Evolutionary conservation across 2,888 invertebrate genomes (phyloP).

Genomic region (Diplazon laetatorius): DNA sequence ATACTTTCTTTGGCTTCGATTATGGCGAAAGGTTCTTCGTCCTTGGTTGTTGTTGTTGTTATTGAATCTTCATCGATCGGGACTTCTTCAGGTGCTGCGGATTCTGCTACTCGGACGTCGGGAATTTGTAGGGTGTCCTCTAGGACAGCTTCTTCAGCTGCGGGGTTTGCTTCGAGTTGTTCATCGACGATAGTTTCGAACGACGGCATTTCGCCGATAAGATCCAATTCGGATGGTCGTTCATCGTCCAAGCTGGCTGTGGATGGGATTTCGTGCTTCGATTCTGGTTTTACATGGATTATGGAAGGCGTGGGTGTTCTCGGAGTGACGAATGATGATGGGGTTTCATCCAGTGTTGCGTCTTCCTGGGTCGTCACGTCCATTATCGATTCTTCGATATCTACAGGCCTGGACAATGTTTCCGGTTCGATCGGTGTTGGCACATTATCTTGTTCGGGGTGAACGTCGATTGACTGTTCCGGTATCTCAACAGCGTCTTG

Average conservation of each 20-base stretch:
- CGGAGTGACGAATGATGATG: slow-evolving; percentile 27
- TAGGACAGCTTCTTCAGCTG: neutral
- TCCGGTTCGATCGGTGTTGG: neutral
- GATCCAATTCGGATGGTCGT: neutral
- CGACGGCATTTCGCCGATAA: neutral
- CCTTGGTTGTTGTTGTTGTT: neutral
- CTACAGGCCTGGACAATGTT: too few species aligned
- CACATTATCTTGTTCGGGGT: neutral
- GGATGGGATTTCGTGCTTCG: neutral
- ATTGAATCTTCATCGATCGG: neutral
- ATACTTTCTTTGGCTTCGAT: slow-evolving; percentile 3
- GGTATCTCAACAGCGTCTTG: neutral
- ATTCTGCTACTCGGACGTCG: neutral
- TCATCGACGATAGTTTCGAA: neutral
- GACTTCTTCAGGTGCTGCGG: neutral
- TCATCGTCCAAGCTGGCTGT: neutral
- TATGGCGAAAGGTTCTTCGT: slow-evolving; percentile 2
- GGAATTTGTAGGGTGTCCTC: slow-evolving; percentile 9
- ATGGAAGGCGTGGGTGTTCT: slow-evolving; percentile 10
- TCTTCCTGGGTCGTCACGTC: neutral
- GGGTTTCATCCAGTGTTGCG: neutral
- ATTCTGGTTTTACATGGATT: neutral
- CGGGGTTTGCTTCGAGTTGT: neutral
- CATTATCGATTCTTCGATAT: neutral
- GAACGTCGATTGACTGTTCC: neutral